Percentiles rank a stretch among this genome's conserved stretches.
Conservation (phyloP, 2,113 vertebrate species). For the Xenopus borealis region DNA sequence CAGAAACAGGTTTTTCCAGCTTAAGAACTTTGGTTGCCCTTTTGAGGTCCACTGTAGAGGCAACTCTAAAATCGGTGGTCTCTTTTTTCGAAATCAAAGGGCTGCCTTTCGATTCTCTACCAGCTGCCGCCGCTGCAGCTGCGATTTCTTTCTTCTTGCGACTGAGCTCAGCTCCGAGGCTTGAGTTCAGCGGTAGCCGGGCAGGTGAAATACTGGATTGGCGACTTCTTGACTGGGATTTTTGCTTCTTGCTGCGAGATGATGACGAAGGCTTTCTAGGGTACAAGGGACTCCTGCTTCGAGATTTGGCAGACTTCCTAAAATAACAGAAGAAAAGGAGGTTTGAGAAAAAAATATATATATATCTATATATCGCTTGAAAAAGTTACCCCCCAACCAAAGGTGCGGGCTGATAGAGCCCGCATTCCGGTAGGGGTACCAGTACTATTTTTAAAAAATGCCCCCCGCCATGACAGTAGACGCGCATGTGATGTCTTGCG, state of each 20-base stretch:
- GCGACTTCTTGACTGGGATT: conserved; percentile 80
- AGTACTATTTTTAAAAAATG: too few relatives aligned
- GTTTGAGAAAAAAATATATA: too few relatives aligned
- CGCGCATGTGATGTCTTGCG: too few relatives aligned
- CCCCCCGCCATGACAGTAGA: too few relatives aligned
- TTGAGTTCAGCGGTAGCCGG: conserved; percentile 86
- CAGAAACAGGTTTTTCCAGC: conserved; percentile 61
- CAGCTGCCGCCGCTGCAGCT: conserved; percentile 79
- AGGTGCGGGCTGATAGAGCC: too few relatives aligned
- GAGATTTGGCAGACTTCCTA: conserved; percentile 88
- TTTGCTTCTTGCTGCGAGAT: conserved; percentile 87
- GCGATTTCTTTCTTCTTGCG: conserved; percentile 91
- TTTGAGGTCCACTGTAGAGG: conserved; percentile 57
- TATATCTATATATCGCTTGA: too few relatives aligned
- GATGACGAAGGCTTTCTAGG: conserved; percentile 84
- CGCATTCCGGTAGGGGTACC: too few relatives aligned
- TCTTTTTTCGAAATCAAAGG: conserved; percentile 62
- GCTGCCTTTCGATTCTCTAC: conserved; percentile 68
- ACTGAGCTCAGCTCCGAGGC: conserved; percentile 90
- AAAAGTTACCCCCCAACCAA: too few relatives aligned
- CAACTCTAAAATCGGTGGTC: conserved; percentile 53
- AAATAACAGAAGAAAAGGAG: not conserved
- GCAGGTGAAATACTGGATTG: conserved; percentile 88
- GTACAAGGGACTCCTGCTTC: conserved; percentile 84
- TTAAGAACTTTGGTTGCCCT: conserved; percentile 63